Evolutionary conservation across 2,797 vertebrate species (phyloP).

Genomic region (Squalus acanthias): DNA sequence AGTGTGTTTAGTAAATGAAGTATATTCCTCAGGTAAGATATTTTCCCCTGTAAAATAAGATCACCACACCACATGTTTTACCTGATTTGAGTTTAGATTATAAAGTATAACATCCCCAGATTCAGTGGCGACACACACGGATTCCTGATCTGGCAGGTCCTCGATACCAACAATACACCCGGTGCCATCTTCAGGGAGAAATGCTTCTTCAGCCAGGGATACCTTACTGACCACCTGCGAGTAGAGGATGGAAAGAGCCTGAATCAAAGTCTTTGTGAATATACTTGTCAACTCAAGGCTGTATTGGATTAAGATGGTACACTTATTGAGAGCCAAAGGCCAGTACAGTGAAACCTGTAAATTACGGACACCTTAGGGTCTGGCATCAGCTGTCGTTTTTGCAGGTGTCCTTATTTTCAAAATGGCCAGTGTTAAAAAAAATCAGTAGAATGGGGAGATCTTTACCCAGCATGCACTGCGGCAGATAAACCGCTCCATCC

Average conservation of each 20-base stretch:
- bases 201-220: slow-evolving; percentile 64
- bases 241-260: slow-evolving; percentile 12
- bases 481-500: background rate
- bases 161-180: slow-evolving; percentile 75
- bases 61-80: slow-evolving; percentile 44
- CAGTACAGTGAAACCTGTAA: background rate
- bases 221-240: slow-evolving; percentile 71
- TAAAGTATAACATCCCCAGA: slow-evolving; percentile 81
- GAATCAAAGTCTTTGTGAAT: background rate
- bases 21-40: background rate
- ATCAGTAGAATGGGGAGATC: background rate
- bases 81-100: slow-evolving; percentile 71
- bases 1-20: background rate
- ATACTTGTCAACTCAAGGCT: background rate
- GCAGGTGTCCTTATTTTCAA: background rate
- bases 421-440: background rate
- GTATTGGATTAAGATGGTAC: background rate
- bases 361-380: background rate
- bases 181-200: slow-evolving; percentile 75
- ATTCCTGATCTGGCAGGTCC: slow-evolving; percentile 79
- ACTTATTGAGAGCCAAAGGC: background rate
- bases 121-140: slow-evolving; percentile 78
- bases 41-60: background rate
- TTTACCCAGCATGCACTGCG: background rate
- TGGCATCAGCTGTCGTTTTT: background rate